Percentiles rank a stretch among this genome's conserved stretches.
phyloP scores from a whole-genome alignment of 1,140 invertebrate genomes.

The Colletes gigas region DNA sequence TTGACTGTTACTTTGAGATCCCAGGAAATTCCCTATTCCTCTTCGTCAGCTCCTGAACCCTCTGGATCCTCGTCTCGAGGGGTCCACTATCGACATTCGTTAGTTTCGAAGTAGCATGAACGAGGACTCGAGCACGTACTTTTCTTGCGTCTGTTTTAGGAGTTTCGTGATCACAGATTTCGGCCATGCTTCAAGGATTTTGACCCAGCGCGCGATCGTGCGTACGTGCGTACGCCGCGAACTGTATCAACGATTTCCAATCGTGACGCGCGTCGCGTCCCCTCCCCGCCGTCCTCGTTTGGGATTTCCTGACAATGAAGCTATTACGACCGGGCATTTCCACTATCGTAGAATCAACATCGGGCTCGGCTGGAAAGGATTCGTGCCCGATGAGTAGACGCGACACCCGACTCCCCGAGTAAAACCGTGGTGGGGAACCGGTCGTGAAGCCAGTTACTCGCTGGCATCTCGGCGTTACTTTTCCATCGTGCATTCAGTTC shows the following conservation, averaged over 20 bases:
- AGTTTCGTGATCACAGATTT: too few relatives aligned
- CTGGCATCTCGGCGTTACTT: conserved; percentile 3
- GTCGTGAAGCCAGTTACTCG: conserved; percentile 18
- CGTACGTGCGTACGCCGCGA: not conserved
- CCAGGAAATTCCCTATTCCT: too few relatives aligned
- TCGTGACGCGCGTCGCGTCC: not conserved
- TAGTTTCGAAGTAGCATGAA: too few relatives aligned
- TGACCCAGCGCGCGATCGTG: too few relatives aligned
- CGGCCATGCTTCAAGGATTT: too few relatives aligned
- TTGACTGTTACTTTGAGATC: too few relatives aligned
- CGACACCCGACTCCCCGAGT: conserved; percentile 4
- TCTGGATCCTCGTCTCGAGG: too few relatives aligned
- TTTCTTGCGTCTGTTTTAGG: too few relatives aligned
- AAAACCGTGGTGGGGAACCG: conserved; percentile 37
- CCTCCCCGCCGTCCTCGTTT: not conserved
- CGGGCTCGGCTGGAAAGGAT: conserved; percentile 24
- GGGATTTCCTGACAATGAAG: conserved; percentile 48
- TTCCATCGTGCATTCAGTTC: conserved; percentile 26
- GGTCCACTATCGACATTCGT: too few relatives aligned
- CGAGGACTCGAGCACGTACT: too few relatives aligned
- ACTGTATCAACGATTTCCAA: conserved; percentile 12
- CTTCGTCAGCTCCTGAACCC: too few relatives aligned
- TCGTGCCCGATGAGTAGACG: conserved; percentile 8
- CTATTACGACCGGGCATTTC: conserved; percentile 59
- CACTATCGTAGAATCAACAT: conserved; percentile 41